Evolutionary conservation across 1,140 invertebrate genomes (phyloP).

Genomic region (Lutraria rhynchaena): DNA sequence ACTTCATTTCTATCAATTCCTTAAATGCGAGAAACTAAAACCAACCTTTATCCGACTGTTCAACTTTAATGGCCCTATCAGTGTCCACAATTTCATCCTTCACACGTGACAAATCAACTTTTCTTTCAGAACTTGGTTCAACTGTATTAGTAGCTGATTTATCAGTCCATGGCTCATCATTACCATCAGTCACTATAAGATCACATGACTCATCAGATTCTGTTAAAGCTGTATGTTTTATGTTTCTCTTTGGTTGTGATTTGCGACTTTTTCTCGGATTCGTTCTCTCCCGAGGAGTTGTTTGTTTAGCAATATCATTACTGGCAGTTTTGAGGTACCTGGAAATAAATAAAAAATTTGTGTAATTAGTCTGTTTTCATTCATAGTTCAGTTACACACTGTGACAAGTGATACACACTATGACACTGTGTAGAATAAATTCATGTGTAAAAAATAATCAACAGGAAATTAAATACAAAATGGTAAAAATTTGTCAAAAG

Average conservation of each 20-base stretch:
- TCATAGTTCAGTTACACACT: too few relatives aligned
- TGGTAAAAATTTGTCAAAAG: too few relatives aligned
- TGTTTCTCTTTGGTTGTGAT: constrained; percentile 54
- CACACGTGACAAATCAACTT: constrained; percentile 34
- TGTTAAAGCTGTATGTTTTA: constrained; percentile 36
- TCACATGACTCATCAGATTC: constrained; percentile 45
- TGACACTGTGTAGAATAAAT: too few relatives aligned
- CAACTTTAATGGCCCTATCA: neutral
- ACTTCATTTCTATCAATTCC: too few relatives aligned
- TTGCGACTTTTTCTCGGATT: constrained; percentile 50
- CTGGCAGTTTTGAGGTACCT: constrained; percentile 43
- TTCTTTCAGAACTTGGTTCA: neutral
- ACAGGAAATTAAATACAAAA: too few relatives aligned
- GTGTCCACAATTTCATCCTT: constrained; percentile 22
- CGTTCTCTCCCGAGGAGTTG: neutral
- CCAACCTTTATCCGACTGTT: constrained; percentile 39
- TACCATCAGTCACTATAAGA: neutral
- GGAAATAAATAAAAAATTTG: constrained; percentile 5
- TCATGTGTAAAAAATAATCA: too few relatives aligned
- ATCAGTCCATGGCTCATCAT: constrained; percentile 9
- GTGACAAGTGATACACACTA: too few relatives aligned
- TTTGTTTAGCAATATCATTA: constrained; percentile 15
- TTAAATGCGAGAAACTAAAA: too few relatives aligned
- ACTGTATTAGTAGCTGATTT: neutral
- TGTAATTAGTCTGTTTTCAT: neutral